phyloP scores from a whole-genome alignment of 1,140 invertebrate genomes.

The Akabosia matsudoensis region DNA sequence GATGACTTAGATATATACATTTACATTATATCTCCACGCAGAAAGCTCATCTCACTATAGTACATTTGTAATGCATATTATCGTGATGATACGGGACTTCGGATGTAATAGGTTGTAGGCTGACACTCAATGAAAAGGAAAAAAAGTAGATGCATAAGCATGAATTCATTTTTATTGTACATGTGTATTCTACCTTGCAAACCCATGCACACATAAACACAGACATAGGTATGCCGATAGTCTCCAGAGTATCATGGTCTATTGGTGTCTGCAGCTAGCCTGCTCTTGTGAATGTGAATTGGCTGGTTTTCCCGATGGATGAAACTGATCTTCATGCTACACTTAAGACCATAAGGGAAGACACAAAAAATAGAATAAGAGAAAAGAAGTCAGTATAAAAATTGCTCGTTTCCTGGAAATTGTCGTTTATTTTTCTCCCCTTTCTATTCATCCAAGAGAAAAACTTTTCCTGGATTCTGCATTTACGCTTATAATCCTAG shows the following conservation, averaged over 20 bases:
- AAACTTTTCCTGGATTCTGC: neutral
- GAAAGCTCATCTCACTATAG: neutral
- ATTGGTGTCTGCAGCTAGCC: slow-evolving; percentile 6
- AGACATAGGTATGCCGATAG: neutral
- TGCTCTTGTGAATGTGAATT: slow-evolving; percentile 22
- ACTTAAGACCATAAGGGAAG: slow-evolving; percentile 15
- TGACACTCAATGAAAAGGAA: too few relatives aligned
- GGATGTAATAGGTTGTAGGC: too few relatives aligned
- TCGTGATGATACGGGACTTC: too few relatives aligned
- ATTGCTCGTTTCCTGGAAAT: slow-evolving; percentile 29
- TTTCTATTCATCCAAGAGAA: slow-evolving; percentile 3
- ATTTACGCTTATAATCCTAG: neutral
- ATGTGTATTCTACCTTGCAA: neutral
- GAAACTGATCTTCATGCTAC: slow-evolving; percentile 22
- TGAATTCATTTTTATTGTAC: neutral
- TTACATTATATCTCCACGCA: neutral
- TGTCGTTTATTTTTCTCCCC: slow-evolving; percentile 26
- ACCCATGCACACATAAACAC: neutral
- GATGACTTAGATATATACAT: neutral
- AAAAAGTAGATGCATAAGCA: neutral
- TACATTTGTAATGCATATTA: neutral
- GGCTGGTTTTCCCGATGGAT: slow-evolving; percentile 17
- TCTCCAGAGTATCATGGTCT: neutral
- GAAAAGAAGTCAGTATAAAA: slow-evolving; percentile 25
- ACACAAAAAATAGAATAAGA: slow-evolving; percentile 20